Conservation (phyloP, 2,113 vertebrate species). For the Chaenocephalus aceratus region DNA sequence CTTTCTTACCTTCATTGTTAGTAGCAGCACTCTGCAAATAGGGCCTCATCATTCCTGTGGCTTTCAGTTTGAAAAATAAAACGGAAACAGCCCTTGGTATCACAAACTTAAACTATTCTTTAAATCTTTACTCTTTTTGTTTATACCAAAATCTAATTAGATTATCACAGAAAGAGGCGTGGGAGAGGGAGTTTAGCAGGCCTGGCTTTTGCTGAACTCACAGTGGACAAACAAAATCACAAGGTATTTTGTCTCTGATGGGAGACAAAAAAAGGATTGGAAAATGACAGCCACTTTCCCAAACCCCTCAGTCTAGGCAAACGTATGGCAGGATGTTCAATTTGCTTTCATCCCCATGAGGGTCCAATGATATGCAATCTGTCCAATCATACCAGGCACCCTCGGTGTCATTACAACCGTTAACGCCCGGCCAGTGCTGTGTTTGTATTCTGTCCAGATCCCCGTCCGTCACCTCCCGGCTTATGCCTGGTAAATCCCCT, state of each 20-base stretch:
- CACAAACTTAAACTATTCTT: conserved; percentile 78
- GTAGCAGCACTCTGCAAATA: conserved; percentile 92
- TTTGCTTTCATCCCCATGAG: conserved; percentile 94
- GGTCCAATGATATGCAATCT: conserved; percentile 97
- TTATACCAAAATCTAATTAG: conserved; percentile 69
- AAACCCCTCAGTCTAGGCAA: conserved; percentile 95
- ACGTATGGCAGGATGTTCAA: conserved; percentile 99
- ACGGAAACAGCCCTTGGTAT: conserved; percentile 80
- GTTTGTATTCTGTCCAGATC: conserved; percentile 91
- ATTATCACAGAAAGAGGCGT: conserved; percentile 73
- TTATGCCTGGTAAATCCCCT: conserved; percentile 89
- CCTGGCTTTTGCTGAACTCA: conserved; percentile 81
- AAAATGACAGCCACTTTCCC: conserved; percentile 85
- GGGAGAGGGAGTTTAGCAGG: conserved; percentile 66
- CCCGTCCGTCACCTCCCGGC: conserved; percentile 85
- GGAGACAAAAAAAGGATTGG: conserved; percentile 78
- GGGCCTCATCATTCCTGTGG: conserved; percentile 72
- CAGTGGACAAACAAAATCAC: conserved; percentile 83
- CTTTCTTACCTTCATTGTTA: conserved; percentile 66
- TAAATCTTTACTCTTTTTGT: conserved; percentile 71
- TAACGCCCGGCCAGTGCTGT: conserved; percentile 93
- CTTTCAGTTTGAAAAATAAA: conserved; percentile 77
- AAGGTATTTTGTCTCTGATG: conserved; percentile 54
- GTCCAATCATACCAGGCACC: conserved; percentile 99
- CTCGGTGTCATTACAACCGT: conserved; percentile 96